Base-by-base conservation (phyloP, 2,113 vertebrate species). In the Oxyruncus cristatus region DNA sequence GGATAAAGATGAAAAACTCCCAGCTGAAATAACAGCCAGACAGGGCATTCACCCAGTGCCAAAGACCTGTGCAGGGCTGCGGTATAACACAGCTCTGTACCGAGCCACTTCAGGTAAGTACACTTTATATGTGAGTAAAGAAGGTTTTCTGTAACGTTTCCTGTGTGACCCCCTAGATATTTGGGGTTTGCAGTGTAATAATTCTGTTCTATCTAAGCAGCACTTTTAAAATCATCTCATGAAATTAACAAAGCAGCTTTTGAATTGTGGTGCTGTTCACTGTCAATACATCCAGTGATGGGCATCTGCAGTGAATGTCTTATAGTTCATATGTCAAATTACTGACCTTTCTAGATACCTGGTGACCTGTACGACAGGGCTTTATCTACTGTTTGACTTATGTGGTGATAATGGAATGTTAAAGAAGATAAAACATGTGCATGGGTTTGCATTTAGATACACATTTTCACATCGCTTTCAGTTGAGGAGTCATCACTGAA, bases 1-100 rank as follows among this genome's bases (percentile, higher is more conserved):
- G 55, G 68, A 58, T 70, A 50, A 65, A 65, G 71, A 62, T 24
- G 13, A 53, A 73, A 83, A 88, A 21, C 14, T 92, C 66, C 46
- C 37, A 53, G 46, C 4, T 92, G 88, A 95, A 92, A 42, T 62
- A 85, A 32, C 1, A 12, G 75, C 85, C 67, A 91, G 92, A 76
- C 83, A 73, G 33, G 32, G 23, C 37, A 28, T 74, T 93, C 23
- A 7, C 23, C 41, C 0, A 2, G 6, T 33, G 53, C 71, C 76
- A 89, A 46, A 42, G 62, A 61, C 32, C 44, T 52, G 58, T 37
- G 78, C 21, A 2, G 26, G 78, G 58, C 30, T 82, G 37, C 23
- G 76, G 58, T 32, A 35, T 59, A 58, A 39, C 32, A 77, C 55
- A 86, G 72, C 46, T 67, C 72, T 24, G 47, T 61, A 41, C 30